Percentiles rank a stretch among this genome's conserved stretches.
These are phyloP conservation scores for Colletes collaris DNA, from an alignment of 2,888 invertebrate genomes.

Conservation along the genomic window DNA sequence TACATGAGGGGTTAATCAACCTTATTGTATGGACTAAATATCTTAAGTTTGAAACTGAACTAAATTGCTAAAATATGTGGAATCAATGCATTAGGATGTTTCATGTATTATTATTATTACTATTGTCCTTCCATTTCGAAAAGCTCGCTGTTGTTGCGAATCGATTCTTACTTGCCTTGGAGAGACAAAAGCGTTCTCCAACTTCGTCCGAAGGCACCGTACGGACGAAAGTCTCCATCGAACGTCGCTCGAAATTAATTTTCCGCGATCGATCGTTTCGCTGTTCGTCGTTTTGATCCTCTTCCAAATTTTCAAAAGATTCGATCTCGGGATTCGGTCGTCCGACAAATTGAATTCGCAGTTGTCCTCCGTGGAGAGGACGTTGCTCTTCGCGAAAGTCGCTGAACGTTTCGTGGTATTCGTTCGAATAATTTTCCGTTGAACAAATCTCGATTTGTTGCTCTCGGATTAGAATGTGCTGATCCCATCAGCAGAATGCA, in stretches of 20 bases:
- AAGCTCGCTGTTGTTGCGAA: too few species aligned
- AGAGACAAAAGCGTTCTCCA: background rate
- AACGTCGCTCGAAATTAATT: conserved; percentile 17
- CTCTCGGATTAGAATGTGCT: too few species aligned
- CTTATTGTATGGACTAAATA: too few species aligned
- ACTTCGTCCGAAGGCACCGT: background rate
- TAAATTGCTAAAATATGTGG: too few species aligned
- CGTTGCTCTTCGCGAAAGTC: background rate
- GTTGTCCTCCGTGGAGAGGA: conserved; percentile 20
- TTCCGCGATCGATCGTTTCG: conserved; percentile 24
- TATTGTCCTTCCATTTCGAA: too few species aligned
- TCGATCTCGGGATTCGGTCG: conserved; percentile 47
- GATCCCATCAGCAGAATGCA: too few species aligned
- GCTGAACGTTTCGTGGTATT: background rate
- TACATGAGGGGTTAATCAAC: too few species aligned
- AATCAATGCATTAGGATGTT: too few species aligned
- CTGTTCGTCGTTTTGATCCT: conserved; percentile 22
- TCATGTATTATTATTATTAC: too few species aligned
- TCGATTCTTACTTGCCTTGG: background rate
- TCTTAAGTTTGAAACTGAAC: too few species aligned
- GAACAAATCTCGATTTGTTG: background rate
- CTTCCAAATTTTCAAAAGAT: conserved; percentile 16
- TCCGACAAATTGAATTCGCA: conserved; percentile 62
- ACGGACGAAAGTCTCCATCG: background rate
- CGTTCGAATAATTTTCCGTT: conserved; percentile 2